These are phyloP conservation scores for Dendrolimus pini DNA, from an alignment of 2,888 invertebrate species.

Conservation along the genomic window DNA sequence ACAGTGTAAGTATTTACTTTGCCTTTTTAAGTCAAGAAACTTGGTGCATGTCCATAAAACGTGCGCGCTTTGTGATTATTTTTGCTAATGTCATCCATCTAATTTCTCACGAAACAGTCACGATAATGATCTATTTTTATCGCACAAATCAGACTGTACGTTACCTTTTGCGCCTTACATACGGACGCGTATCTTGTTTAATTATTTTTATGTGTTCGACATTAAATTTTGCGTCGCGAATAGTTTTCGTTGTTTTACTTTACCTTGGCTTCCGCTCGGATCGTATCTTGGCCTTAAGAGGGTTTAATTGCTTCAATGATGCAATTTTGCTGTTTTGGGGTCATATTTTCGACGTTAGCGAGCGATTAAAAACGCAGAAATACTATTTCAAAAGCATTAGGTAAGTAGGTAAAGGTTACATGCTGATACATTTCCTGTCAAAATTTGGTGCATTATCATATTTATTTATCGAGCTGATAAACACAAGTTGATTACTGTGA, in stretches of 20 bases:
- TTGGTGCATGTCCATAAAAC: constrained; percentile 6
- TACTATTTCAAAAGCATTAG: constrained; percentile 1
- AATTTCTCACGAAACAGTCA: constrained; percentile 30
- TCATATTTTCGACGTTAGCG: not conserved
- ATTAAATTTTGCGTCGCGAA: constrained; percentile 25
- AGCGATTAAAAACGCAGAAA: not conserved
- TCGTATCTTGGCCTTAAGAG: not conserved
- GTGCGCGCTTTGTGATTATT: constrained; percentile 8
- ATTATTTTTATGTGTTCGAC: constrained; percentile 28
- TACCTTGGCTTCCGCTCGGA: not conserved
- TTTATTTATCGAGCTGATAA: not conserved
- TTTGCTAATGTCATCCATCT: constrained; percentile 32
- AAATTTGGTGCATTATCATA: not conserved
- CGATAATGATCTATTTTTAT: constrained; percentile 64
- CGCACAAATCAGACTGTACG: constrained; percentile 46
- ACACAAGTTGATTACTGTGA: not conserved
- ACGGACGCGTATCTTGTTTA: constrained; percentile 37
- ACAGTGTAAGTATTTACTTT: constrained; percentile 75
- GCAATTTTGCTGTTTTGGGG: constrained; percentile 18
- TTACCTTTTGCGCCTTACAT: constrained; percentile 59
- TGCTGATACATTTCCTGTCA: not conserved
- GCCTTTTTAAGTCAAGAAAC: constrained; percentile 9
- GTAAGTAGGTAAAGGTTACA: not conserved
- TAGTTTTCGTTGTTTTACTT: constrained; percentile 5
- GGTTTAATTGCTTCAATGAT: constrained; percentile 9